phyloP scores from a whole-genome alignment of 2,797 vertebrate genomes.

The Hoplostethus mediterraneus region DNA sequence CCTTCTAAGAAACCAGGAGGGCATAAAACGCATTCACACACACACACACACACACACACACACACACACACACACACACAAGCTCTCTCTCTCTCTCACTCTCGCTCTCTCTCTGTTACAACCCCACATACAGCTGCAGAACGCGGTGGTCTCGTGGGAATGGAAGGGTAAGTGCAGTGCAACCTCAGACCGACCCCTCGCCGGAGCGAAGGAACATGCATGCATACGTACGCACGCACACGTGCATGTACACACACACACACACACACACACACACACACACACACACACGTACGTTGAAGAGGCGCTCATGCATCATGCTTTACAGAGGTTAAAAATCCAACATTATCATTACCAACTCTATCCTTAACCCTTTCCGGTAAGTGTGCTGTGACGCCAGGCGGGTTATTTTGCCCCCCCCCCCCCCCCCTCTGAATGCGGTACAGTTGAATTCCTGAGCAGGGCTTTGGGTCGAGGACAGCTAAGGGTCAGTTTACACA shows the following conservation, averaged over 20 bases:
- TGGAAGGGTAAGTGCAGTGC: slow-evolving; percentile 73
- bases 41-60: slow-evolving; percentile 47
- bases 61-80: slow-evolving; percentile 28
- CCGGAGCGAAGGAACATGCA: slow-evolving; percentile 54
- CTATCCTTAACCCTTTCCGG: slow-evolving; percentile 29
- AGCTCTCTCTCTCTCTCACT: neutral
- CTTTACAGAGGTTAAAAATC: slow-evolving; percentile 15
- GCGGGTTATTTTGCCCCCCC: slow-evolving; percentile 22
- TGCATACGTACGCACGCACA: slow-evolving; percentile 29
- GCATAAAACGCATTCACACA: slow-evolving; percentile 80
- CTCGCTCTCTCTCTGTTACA: no score
- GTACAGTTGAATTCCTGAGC: slow-evolving; percentile 49
- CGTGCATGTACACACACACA: slow-evolving; percentile 23
- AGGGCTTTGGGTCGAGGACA: slow-evolving; percentile 40
- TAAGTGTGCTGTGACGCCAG: neutral
- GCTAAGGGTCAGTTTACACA: slow-evolving; percentile 79
- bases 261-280: slow-evolving; percentile 10
- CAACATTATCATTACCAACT: slow-evolving; percentile 10
- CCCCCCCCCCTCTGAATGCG: slow-evolving; percentile 17
- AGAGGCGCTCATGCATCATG: slow-evolving; percentile 16
- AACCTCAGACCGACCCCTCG: slow-evolving; percentile 71
- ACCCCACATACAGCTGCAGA: slow-evolving; percentile 53
- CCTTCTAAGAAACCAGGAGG: slow-evolving; percentile 80
- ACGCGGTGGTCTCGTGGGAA: slow-evolving; percentile 63
- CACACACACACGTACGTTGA: slow-evolving; percentile 19